phyloP scores from a whole-genome alignment of 2,888 invertebrate species.

The Eilema caniola region DNA sequence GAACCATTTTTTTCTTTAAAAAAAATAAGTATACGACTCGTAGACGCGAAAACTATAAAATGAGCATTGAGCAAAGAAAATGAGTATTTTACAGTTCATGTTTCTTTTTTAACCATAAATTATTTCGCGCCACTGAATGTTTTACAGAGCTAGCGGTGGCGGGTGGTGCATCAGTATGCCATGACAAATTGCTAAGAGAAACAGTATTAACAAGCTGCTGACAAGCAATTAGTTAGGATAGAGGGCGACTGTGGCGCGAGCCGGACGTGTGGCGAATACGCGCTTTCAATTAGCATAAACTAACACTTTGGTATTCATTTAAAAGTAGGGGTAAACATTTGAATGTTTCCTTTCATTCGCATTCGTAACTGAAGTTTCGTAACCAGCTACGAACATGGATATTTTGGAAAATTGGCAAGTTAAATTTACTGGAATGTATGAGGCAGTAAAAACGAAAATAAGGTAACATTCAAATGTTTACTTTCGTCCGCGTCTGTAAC shows the following conservation, averaged over 20 bases:
- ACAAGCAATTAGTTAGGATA: constrained; percentile 39
- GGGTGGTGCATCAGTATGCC: neutral
- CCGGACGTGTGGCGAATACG: constrained; percentile 34
- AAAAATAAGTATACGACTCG: too few species aligned
- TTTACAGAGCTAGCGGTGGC: neutral
- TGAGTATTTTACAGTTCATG: neutral
- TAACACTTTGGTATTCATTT: neutral
- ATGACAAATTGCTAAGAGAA: constrained; percentile 11
- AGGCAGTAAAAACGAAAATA: too few species aligned
- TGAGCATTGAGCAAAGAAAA: too few species aligned
- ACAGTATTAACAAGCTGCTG: constrained; percentile 35
- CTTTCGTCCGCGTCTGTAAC: too few species aligned
- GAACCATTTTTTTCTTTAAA: too few species aligned
- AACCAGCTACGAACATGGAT: too few species aligned
- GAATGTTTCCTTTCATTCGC: too few species aligned
- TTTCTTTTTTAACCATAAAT: neutral
- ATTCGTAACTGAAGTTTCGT: too few species aligned
- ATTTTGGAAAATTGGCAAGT: too few species aligned
- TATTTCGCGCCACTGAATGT: neutral
- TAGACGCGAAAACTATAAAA: neutral
- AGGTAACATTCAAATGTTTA: too few species aligned
- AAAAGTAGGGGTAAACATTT: neutral
- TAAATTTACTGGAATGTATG: too few species aligned
- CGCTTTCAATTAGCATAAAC: constrained; percentile 14
- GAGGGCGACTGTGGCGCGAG: neutral